Percentiles rank a stretch among this genome's conserved stretches.
These are phyloP conservation scores for Anhinga anhinga DNA, from an alignment of 2,113 vertebrate species.

Conservation along the genomic window DNA sequence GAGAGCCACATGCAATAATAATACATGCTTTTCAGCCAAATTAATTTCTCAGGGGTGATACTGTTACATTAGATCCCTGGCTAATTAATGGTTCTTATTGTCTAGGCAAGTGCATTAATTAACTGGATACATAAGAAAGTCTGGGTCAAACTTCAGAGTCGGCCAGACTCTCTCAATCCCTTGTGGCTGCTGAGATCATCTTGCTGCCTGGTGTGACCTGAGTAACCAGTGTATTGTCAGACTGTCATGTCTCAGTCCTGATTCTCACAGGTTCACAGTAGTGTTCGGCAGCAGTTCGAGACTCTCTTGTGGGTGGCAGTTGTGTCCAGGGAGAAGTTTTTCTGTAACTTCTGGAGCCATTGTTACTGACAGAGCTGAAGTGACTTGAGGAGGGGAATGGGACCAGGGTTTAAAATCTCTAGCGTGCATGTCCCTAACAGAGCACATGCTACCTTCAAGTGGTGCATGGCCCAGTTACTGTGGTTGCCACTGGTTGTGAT, in stretches of 20 bases:
- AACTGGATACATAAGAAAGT: background rate
- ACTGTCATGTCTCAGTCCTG: background rate
- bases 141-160: conserved; percentile 38
- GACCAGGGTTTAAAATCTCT: background rate
- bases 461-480: background rate
- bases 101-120: conserved; percentile 7
- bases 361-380: background rate
- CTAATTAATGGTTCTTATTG: background rate
- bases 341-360: background rate
- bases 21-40: background rate
- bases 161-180: conserved; percentile 14
- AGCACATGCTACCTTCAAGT: background rate
- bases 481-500: background rate
- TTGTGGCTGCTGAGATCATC: conserved; percentile 12
- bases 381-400: background rate
- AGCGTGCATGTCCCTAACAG: background rate
- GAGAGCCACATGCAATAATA: background rate
- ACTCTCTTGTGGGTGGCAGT: background rate
- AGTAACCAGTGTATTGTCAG: background rate
- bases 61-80: background rate
- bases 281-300: background rate
- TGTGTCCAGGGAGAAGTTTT: background rate
- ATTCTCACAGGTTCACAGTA: background rate
- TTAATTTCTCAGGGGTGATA: background rate
- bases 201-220: conserved; percentile 3